Conservation (phyloP, 92 coral and sea anemone species). For the Zoanthus sansibaricus region DNA sequence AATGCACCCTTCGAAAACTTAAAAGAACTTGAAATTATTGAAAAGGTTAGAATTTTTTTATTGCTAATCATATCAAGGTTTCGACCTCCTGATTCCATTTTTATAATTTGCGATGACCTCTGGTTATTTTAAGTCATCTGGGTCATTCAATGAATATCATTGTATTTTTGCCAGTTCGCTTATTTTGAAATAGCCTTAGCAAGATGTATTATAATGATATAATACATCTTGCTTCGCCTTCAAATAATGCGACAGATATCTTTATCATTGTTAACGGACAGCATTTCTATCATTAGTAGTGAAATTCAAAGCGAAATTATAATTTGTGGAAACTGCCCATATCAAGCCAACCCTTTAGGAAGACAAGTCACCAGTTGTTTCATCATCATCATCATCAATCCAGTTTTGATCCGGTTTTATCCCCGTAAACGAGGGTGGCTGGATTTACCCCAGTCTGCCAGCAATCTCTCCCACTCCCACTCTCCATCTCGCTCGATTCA, state of each 20-base stretch:
- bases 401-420: too few relatives aligned
- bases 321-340: not conserved
- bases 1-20: not conserved
- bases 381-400: too few relatives aligned
- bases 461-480: too few relatives aligned
- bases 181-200: conserved; percentile 9
- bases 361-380: not conserved
- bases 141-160: conserved; percentile 13
- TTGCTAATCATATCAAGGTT: not conserved
- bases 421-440: too few relatives aligned
- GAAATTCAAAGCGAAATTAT: not conserved
- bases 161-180: conserved; percentile 11
- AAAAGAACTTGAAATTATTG: not conserved
- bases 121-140: conserved; percentile 13
- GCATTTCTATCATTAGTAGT: not conserved
- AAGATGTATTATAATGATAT: not conserved
- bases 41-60: not conserved
- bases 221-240: not conserved
- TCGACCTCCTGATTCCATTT: conserved; percentile 6
- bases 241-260: not conserved
- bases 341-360: not conserved
- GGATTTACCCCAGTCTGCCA: too few relatives aligned
- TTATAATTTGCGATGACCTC: not conserved
- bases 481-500: too few relatives aligned
- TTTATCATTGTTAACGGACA: not conserved